These are phyloP conservation scores for Neodiprion pinetum DNA, from an alignment of 1,140 invertebrate species.

Conservation along the genomic window DNA sequence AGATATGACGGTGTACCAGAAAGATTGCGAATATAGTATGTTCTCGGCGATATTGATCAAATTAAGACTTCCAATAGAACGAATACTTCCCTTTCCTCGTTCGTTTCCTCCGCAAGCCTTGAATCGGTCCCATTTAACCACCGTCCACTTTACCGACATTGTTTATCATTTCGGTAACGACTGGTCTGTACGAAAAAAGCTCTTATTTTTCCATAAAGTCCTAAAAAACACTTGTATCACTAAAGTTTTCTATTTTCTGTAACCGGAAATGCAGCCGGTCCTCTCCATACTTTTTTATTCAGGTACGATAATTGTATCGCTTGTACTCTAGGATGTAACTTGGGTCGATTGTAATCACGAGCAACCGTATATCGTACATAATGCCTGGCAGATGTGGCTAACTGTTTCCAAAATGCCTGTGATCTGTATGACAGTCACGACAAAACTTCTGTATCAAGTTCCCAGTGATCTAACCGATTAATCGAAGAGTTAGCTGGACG, in stretches of 20 bases:
- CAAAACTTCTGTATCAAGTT: background rate
- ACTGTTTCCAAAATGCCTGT: background rate
- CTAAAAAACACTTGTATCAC: too few species aligned
- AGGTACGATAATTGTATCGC: background rate
- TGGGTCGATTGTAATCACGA: background rate
- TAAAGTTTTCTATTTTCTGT: too few species aligned
- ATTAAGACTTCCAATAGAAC: background rate
- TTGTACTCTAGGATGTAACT: background rate
- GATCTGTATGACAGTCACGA: background rate
- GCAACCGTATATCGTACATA: too few species aligned
- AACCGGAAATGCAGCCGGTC: too few species aligned
- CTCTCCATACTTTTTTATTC: too few species aligned
- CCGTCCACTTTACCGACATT: too few species aligned
- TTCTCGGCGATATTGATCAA: background rate
- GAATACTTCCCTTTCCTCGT: background rate
- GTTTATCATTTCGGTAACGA: too few species aligned
- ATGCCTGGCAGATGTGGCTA: background rate
- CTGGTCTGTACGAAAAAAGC: too few species aligned
- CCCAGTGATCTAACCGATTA: background rate
- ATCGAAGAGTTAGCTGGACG: conserved; percentile 5
- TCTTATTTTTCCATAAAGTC: too few species aligned
- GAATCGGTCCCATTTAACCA: too few species aligned
- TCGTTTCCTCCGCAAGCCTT: background rate
- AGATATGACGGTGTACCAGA: background rate
- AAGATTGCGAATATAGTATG: background rate